Evolutionary conservation across 2,113 vertebrate species (phyloP).

Genomic region (Aramus guarauna): DNA sequence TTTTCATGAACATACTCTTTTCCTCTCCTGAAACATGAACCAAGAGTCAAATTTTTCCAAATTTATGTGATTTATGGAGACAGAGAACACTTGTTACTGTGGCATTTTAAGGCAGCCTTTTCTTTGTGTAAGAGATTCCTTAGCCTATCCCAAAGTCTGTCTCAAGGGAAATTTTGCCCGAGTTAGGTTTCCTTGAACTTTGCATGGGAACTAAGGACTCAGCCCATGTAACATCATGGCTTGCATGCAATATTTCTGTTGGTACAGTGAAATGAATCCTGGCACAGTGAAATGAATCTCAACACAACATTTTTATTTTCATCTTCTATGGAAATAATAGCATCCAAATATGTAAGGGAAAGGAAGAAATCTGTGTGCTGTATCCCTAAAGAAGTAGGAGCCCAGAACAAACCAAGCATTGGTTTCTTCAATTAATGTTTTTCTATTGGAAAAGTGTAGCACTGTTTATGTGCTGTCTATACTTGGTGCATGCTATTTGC

Average conservation of each 20-base stretch:
- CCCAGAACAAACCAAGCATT: neutral
- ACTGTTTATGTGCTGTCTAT: neutral
- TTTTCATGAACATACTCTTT: neutral
- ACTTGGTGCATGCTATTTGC: neutral
- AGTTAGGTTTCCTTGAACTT: neutral
- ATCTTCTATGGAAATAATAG: neutral
- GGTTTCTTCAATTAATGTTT: neutral
- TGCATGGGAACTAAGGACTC: neutral
- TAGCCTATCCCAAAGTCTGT: neutral
- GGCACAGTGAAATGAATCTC: neutral
- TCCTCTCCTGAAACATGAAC: neutral
- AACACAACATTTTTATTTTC: neutral
- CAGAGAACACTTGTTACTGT: neutral
- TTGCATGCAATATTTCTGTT: neutral
- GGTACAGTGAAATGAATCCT: neutral
- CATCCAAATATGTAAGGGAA: neutral
- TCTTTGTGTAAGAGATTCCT: neutral
- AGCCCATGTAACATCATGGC: neutral
- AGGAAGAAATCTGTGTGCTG: neutral
- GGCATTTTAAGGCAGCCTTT: neutral
- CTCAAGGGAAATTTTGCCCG: neutral
- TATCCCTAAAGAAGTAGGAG: neutral
- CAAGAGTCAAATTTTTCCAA: neutral
- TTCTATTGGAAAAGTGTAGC: neutral
- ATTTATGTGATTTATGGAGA: neutral